Evolutionary conservation across 2,888 invertebrate genomes (phyloP).

Genomic region (Exocentrus adspersus): DNA sequence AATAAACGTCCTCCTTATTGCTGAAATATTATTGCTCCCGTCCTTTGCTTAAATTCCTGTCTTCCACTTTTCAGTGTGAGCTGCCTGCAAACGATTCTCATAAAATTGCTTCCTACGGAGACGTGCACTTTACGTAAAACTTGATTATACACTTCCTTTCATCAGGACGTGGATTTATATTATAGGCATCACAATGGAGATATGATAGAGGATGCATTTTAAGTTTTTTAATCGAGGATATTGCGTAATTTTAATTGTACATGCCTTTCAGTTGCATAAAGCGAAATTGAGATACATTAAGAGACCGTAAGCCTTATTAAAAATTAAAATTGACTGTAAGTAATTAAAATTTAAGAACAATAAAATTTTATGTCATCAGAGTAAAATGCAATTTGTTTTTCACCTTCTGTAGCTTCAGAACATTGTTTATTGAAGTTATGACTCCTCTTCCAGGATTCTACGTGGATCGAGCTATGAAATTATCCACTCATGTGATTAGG

Average conservation of each 20-base stretch:
- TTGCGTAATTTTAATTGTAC: constrained; percentile 6
- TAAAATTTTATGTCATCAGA: no score
- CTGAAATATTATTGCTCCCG: constrained; percentile 4
- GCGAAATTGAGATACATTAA: no score
- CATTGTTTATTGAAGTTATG: no score
- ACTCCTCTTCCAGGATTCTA: no score
- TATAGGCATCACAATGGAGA: background rate
- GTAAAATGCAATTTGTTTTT: no score
- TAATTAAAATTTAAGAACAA: no score
- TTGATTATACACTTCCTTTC: constrained; percentile 12
- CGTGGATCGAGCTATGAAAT: no score
- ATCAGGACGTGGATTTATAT: constrained; percentile 2
- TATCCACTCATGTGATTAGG: no score
- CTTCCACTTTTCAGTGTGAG: constrained; percentile 1
- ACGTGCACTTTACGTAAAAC: constrained; percentile 14
- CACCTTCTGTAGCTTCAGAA: no score
- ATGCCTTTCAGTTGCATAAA: no score
- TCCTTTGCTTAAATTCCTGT: background rate
- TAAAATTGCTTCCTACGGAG: constrained; percentile 19
- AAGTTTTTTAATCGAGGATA: background rate
- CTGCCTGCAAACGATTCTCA: constrained; percentile 5
- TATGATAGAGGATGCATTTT: background rate
- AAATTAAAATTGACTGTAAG: no score
- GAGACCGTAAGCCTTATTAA: no score
- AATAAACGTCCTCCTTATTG: constrained; percentile 5